Evolutionary conservation across 1,140 invertebrate genomes (phyloP), one percentile per base, ranked within the genome.

Genomic region (Neoseiulus cucumeris): DNA sequence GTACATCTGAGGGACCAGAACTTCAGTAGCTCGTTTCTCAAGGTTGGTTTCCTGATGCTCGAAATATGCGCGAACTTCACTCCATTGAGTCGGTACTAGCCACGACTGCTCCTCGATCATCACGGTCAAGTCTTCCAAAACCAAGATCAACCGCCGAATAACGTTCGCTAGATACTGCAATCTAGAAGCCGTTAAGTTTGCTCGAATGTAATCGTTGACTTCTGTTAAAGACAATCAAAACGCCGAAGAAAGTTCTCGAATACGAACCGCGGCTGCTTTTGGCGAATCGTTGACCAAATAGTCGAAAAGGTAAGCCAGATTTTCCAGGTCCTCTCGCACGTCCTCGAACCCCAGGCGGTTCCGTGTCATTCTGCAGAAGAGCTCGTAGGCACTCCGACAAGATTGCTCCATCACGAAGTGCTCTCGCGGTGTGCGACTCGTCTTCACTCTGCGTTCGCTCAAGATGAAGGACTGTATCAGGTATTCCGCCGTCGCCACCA

Each of bases 321-420:
- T 59, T 25, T 59, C 51, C 14, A 59, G 51, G 14, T 33, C 22
- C 9, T 59, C 51, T 29, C 51, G 51, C 14, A 59, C 33, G 22
- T 59, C 51, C 14, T 59, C 51, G 51, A 12, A 59, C 12, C 51
- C 51, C 14, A 59, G 22, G 14, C 51, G 0, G 4, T 25, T 29
- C 51, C 33, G 25, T 2, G 14, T 25, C 33, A 59, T 33, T 5
- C 51, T 12, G 33, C 25, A 59, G 9, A 20, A 59, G 1, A 59
- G 22, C 51, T 59, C 51, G 22, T 29, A 59, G 51, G 51, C 51
- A 17, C 14, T 59, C 51, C 51, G 17, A 59, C 51, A 59, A 4
- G 51, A 18, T 25, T 59, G 51, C 22, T 59, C 51, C 51, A 59
- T 59, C 2, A 33, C 22, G 51, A 59, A 59, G 51, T 59, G 51